Evolutionary conservation across 2,888 invertebrate genomes (phyloP).

Genomic region (Diogma glabrata): DNA sequence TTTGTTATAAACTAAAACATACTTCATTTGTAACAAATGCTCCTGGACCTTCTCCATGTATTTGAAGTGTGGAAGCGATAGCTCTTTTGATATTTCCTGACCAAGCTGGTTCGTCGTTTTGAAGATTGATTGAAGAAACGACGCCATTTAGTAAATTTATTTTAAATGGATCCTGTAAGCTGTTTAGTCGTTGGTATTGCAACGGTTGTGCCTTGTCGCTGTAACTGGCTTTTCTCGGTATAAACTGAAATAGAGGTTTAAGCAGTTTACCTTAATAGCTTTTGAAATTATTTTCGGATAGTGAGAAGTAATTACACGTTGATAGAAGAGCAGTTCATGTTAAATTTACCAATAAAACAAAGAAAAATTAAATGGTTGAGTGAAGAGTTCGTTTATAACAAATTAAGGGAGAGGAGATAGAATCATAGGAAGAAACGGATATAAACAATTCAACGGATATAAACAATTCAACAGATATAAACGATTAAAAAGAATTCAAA

Average conservation of each 20-base stretch:
- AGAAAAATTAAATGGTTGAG: not conserved
- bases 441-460: no score
- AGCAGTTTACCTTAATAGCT: not conserved
- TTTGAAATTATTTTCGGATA: no score
- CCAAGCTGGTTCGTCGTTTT: slow-evolving; percentile 46
- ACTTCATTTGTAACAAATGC: slow-evolving; percentile 37
- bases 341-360: not conserved
- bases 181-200: not conserved
- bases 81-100: slow-evolving; percentile 55
- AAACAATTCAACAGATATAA: no score
- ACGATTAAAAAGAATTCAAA: no score
- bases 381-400: not conserved
- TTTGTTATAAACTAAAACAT: no score
- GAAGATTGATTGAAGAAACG: not conserved
- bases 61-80: slow-evolving; percentile 50
- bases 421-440: no score
- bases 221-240: not conserved
- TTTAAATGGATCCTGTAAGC: slow-evolving; percentile 3
- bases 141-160: not conserved
- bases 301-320: not conserved
- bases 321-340: not conserved
- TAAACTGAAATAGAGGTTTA: not conserved
- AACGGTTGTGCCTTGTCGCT: not conserved
- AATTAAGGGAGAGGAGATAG: no score
- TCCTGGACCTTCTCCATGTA: slow-evolving; percentile 38